Evolutionary conservation across 1,140 invertebrate species (phyloP), one percentile per base, ranked within the genome.

Genomic region (Aphaenogaster rudis): DNA sequence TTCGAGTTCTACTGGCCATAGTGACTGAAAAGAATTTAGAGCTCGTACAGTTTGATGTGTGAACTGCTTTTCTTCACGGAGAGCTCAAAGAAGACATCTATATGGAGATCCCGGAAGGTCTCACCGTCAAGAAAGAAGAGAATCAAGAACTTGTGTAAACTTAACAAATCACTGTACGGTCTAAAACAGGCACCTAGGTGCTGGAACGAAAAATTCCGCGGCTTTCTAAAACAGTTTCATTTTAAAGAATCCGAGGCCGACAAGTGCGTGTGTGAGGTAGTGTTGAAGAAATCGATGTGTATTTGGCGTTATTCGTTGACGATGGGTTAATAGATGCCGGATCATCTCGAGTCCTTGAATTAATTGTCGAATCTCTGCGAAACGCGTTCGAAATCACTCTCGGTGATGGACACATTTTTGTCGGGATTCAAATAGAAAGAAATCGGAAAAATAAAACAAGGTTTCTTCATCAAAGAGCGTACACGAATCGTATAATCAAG

Each of bases 171-270:
- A 0, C 13, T 81, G 13, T 81, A 81, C 36, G 66, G 64, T 1
- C 21, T 81, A 0, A 81, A 81, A 28, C 79, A 81, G 1, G 8
- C 79, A 42, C 36, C 79, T 1, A 15, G 64, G 3, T 52, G 42
- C 3, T 81, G 64, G 79, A 81, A 81, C n/a, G 2, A 59, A 5
- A 57, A 0, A 9, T 67, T 81, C 13, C 5, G 15, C 7, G 2
- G 0, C 0, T 57, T 81, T n/a, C 1, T 69, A 2, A 45, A 69
- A 3, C 0, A 28, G 1, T 81, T 42, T 17, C 1, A 42, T 1
- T 71, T 81, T 52, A 0, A 11, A 3, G 8, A 59, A 13, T 11
- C 4, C 13, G 13, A 54, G 0, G 79, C 50, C 1, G 79, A 69
- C 15, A 52, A 67, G 7, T 81, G 64, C 54, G 42, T 71, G 0